These are phyloP conservation scores for Battus philenor DNA, from an alignment of 1,140 invertebrate species.

Conservation along the genomic window DNA sequence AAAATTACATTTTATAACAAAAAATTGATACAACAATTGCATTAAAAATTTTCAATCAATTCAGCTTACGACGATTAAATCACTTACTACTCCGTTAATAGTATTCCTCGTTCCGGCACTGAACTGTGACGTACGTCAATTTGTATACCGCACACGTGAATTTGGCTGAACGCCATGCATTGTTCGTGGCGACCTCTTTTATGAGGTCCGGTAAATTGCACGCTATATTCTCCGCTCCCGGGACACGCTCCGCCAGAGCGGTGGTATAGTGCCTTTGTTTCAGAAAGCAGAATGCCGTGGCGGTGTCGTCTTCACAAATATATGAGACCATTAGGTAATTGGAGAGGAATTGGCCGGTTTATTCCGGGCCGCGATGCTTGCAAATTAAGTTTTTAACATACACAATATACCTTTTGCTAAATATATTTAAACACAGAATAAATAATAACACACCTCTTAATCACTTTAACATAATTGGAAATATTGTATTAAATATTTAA, in stretches of 20 bases:
- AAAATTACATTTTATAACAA: too few species aligned
- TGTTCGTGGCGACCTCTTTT: constrained; percentile 12
- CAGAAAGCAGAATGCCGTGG: constrained; percentile 6
- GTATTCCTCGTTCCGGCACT: not conserved
- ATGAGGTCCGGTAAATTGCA: constrained; percentile 17
- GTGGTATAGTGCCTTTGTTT: constrained; percentile 17
- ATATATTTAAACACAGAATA: too few species aligned
- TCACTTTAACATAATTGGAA: too few species aligned
- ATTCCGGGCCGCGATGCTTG: too few species aligned
- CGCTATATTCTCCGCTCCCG: constrained; percentile 6
- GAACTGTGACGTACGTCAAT: constrained; percentile 10
- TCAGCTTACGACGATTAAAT: too few species aligned
- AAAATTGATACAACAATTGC: too few species aligned
- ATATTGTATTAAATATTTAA: too few species aligned
- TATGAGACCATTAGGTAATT: constrained; percentile 15
- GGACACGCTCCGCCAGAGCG: constrained; percentile 8
- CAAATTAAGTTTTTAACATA: too few species aligned
- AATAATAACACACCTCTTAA: too few species aligned
- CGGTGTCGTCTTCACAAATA: constrained; percentile 6
- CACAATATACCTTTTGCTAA: too few species aligned
- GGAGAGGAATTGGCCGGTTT: constrained; percentile 3
- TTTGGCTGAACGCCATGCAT: constrained; percentile 14
- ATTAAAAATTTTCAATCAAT: too few species aligned
- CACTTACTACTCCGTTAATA: not conserved
- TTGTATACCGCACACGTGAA: constrained; percentile 3